Evolutionary conservation across 2,797 vertebrate genomes (phyloP).

Genomic region (Channallabes apus): DNA sequence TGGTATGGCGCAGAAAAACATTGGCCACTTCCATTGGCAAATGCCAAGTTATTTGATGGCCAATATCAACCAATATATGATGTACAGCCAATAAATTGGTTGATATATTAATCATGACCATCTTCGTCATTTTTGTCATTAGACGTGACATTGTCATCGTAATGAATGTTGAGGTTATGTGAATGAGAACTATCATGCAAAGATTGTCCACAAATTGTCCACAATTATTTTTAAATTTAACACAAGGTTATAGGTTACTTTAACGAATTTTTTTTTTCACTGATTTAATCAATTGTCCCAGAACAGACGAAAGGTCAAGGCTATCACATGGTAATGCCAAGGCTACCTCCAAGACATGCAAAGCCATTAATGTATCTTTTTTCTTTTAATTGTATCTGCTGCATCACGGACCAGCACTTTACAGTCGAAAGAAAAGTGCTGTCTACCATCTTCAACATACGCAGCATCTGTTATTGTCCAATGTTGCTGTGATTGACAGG

Average conservation of each 20-base stretch:
- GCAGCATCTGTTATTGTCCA: background rate
- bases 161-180: background rate
- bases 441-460: background rate
- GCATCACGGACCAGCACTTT: background rate
- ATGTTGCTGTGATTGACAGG: background rate
- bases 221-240: background rate
- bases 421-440: background rate
- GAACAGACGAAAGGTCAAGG: background rate
- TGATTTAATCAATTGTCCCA: background rate
- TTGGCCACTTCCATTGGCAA: too few species aligned
- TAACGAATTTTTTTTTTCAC: background rate
- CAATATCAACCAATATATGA: too few species aligned
- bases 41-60: too few species aligned
- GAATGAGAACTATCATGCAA: background rate
- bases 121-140: background rate
- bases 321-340: background rate
- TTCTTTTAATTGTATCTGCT: too few species aligned
- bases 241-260: background rate
- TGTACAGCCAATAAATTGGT: too few species aligned
- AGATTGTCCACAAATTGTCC: background rate
- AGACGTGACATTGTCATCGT: background rate
- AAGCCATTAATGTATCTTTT: background rate
- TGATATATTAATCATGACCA: too few species aligned
- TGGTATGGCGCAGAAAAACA: too few species aligned
- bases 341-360: background rate